Base-by-base conservation (phyloP, 2,113 vertebrate genomes). In the Pomatostomus ruficeps region DNA sequence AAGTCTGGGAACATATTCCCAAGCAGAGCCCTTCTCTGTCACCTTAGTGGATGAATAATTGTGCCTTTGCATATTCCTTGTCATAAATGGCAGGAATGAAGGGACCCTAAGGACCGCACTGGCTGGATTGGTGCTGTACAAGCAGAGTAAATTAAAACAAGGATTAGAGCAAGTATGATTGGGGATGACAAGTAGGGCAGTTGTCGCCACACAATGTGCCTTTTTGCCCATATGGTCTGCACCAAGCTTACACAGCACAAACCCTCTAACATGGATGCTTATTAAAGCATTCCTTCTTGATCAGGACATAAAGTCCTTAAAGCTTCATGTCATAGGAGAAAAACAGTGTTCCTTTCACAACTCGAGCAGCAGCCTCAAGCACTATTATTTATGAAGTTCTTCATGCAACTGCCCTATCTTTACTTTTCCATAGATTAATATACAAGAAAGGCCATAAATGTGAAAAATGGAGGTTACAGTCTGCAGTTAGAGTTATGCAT, bases 131-230 rank as follows among this genome's bases (percentile, higher is more conserved):
- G 98, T 97, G 98, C 98, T 98, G 98, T 98, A 98, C 97, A 98
- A 98, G 98, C 98, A 97, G 98, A 98, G 99, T 98, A 99, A 99
- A 99, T 99, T 99, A 99, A 99, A 99, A 98, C 98, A 97, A 98
- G 98, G 99, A 99, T 99, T 98, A 99, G 98, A 98, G 98, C 97
- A 96, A 98, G 98, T 96, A 94, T 98, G 98, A 99, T 98, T 98
- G 98, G 98, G 98, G 98, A 98, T 99, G 99, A 99, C 99, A 99
- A 98, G 98, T 98, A 98, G 98, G 98, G 98, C 97, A 97, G 98
- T 98, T 93, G 97, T 96, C 79, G 97, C 97, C 98, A 90, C 97
- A 96, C 98, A 97, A 97, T 92, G 96, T 98, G 98, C 96, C 97
- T 97, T 97, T 98, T 97, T 98, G 98, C 97, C 98, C 98, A 98